Conservation (phyloP, 2,113 vertebrate genomes). For the Ahaetulla prasina region DNA sequence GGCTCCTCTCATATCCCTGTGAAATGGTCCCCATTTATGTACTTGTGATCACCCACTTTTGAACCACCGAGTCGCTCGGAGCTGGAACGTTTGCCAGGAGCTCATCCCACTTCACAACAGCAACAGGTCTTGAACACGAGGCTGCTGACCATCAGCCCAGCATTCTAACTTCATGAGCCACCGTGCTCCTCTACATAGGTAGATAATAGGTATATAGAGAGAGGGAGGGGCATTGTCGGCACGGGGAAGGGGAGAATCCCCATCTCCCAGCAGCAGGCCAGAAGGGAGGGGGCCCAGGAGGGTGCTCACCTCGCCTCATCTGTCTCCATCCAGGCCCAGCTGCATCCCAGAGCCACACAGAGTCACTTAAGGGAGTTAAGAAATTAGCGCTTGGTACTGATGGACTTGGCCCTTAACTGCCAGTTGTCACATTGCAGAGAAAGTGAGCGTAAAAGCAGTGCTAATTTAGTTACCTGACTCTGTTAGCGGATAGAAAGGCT, state of each 20-base stretch:
- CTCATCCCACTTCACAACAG: not conserved
- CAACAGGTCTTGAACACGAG: not conserved
- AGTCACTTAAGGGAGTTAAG: constrained; percentile 72
- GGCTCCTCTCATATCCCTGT: not conserved
- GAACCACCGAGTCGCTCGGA: fast-evolving
- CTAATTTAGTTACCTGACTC: constrained; percentile 74
- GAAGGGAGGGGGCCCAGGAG: not conserved
- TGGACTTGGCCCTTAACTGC: constrained; percentile 62
- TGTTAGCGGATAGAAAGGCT: constrained; percentile 60
- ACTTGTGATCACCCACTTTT: not conserved
- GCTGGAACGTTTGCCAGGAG: not conserved
- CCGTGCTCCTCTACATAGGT: not conserved
- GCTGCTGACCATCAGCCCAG: not conserved
- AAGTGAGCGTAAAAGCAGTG: constrained; percentile 56
- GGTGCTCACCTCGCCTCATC: not conserved
- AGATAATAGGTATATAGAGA: not conserved
- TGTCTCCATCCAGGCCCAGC: constrained; percentile 53
- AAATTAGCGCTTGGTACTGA: constrained; percentile 62
- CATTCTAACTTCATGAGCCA: not conserved
- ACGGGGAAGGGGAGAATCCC: not conserved
- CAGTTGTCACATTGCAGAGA: constrained; percentile 60
- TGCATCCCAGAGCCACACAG: constrained; percentile 55
- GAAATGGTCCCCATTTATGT: not conserved
- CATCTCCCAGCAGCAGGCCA: not conserved
- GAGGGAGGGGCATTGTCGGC: not conserved